Evolutionary conservation across 2,113 vertebrate species (phyloP), one percentile per base, ranked within the genome.

Genomic region (Stigmatopora argus): DNA sequence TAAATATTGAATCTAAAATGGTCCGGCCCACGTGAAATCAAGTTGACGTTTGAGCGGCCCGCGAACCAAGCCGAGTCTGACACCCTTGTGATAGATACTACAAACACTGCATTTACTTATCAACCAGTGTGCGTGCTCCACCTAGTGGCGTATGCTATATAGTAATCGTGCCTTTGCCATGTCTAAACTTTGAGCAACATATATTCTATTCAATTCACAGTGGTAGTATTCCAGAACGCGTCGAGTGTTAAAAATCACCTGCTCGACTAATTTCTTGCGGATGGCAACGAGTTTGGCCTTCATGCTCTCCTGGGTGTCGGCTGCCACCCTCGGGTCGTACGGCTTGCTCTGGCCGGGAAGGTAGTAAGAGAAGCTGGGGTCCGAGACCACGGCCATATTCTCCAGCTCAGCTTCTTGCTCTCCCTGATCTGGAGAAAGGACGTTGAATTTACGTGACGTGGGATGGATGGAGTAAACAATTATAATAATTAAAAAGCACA

Each of bases 261-360:
- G 93, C 56, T 93, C 94, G 64, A 91, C 89, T 78, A 88, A 78
- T 35, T 91, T 94, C 69, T 84, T 93, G 71, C 89, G 57, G 71
- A 91, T 89, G 12, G 87, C 51, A 61, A 83, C 46, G 57, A 85
- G 81, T 66, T 88, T 92, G 64, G 88, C 82, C 83, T 91, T 93
- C 83, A 94, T 92, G 84, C 88, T 94, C 72, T 93, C 90, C 69
- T 93, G 93, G 0, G 85, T 86, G 57, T 88, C 91, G 18, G 92
- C 85, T 3, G 88, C 86, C 13, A 90, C 90, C 88, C 92, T 83
- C 31, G 92, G 88, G 62, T 91, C 86, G 81, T 76, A 90, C 18
- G 92, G 88, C 66, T 89, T 91, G 21, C 86, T 90, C 73, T 81
- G 90, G 1, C 83, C 78, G 71, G 91, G 58, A 60, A 92, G 89